These are phyloP conservation scores for Lagria hirta DNA, from an alignment of 2,888 invertebrate genomes.

Conservation along the genomic window DNA sequence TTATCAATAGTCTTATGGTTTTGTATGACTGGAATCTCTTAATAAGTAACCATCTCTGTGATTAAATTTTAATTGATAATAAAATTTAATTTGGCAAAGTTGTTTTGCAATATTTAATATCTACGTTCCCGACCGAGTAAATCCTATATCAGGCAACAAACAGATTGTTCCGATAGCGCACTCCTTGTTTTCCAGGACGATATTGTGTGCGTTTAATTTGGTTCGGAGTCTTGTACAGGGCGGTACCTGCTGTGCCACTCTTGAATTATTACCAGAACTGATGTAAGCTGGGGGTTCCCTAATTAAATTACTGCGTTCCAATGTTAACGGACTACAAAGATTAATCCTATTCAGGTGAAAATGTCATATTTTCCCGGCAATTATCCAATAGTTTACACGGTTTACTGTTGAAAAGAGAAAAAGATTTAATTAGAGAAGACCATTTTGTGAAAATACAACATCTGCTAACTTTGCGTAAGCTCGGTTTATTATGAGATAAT, in stretches of 20 bases:
- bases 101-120: constrained; percentile 22
- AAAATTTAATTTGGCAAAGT: constrained; percentile 11
- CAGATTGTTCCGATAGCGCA: constrained; percentile 33
- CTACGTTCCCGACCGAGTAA: constrained; percentile 22
- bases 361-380: constrained; percentile 5
- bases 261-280: constrained; percentile 27
- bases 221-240: constrained; percentile 27
- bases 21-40: no score
- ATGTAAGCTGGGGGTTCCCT: constrained; percentile 25
- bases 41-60: no score
- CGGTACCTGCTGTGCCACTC: constrained; percentile 22
- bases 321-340: constrained; percentile 18
- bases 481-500: no score
- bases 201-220: constrained; percentile 37
- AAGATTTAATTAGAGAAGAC: no score
- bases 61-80: no score
- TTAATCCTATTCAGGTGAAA: constrained; percentile 19
- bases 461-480: no score
- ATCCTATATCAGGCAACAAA: constrained; percentile 34
- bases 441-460: no score
- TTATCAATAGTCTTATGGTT: no score
- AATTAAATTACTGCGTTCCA: constrained; percentile 25
- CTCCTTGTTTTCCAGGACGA: constrained; percentile 32
- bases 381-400: no score
- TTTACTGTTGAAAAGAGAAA: no score